A percentile compares a stretch with the other conserved stretches of the same genome.
Conservation (phyloP, 2,113 vertebrate genomes). For the Onychostoma macrolepis region DNA sequence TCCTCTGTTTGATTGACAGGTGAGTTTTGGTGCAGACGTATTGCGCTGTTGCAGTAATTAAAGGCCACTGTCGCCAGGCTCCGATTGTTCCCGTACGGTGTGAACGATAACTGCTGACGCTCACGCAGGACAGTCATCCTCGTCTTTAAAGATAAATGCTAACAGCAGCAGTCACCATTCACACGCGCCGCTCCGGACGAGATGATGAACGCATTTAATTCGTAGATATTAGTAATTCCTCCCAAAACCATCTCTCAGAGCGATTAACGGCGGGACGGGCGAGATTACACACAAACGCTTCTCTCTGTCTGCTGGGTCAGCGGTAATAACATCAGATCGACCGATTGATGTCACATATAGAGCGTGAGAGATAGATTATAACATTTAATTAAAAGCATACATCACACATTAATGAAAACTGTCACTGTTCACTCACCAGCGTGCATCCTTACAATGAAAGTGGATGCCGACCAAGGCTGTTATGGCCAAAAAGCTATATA, state of each 20-base stretch:
- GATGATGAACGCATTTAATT: constrained; percentile 26
- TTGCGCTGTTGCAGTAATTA: background rate
- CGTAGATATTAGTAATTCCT: constrained; percentile 14
- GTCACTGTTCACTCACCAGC: background rate
- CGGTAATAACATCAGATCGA: constrained; percentile 1
- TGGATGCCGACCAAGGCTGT: background rate
- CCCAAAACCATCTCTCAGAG: constrained; percentile 1
- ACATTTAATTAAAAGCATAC: constrained; percentile 6
- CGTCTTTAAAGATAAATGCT: constrained; percentile 14
- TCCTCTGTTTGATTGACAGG: constrained; percentile 2
- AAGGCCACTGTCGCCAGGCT: background rate
- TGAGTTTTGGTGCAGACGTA: background rate
- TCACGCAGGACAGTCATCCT: background rate
- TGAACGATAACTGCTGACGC: constrained; percentile 3
- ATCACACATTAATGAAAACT: background rate
- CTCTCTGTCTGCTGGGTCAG: background rate
- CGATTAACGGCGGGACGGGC: constrained; percentile 2
- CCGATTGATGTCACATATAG: constrained; percentile 1
- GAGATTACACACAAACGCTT: constrained; percentile 11
- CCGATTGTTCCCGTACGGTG: background rate
- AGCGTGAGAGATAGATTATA: background rate
- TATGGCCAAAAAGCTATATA: background rate
- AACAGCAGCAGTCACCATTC: constrained; percentile 22
- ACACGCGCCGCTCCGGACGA: background rate
- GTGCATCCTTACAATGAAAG: background rate